phyloP scores from a whole-genome alignment of 2,113 vertebrate species.

The Pao palembangensis region DNA sequence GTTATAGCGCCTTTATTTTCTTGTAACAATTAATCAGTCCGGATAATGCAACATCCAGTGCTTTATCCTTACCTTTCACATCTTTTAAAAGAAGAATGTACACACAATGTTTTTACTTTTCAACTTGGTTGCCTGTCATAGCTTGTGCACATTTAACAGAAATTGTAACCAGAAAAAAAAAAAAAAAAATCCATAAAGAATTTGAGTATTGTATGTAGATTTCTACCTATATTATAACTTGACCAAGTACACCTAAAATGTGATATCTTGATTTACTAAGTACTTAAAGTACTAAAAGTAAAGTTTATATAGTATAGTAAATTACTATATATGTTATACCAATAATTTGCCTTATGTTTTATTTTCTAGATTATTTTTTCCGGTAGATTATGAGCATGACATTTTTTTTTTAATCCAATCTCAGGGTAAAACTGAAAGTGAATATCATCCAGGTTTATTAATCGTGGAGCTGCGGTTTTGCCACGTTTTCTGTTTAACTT shows the following conservation, averaged over 20 bases:
- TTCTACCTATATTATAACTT: constrained; percentile 1
- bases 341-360: background rate
- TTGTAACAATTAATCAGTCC: background rate
- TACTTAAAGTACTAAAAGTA: background rate
- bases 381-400: background rate
- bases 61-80: background rate
- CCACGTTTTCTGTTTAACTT: constrained; percentile 7
- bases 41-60: background rate
- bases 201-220: too few relatives aligned
- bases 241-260: constrained; percentile 4
- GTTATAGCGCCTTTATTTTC: constrained; percentile 1
- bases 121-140: too few relatives aligned
- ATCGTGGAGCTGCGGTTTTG: background rate
- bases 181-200: too few relatives aligned
- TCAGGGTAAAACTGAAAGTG: constrained; percentile 39
- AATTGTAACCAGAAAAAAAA: too few relatives aligned
- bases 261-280: constrained; percentile 3
- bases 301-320: too few relatives aligned
- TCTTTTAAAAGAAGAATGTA: constrained; percentile 1
- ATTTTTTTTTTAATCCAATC: constrained; percentile 29
- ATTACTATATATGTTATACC: too few relatives aligned
- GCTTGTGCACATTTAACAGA: too few relatives aligned
- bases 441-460: constrained; percentile 1
- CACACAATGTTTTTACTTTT: too few relatives aligned
- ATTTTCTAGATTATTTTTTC: too few relatives aligned